phyloP scores from a whole-genome alignment of 37 sponge, comb jelly and placozoan genomes.

The Bolinopsis microptera region DNA sequence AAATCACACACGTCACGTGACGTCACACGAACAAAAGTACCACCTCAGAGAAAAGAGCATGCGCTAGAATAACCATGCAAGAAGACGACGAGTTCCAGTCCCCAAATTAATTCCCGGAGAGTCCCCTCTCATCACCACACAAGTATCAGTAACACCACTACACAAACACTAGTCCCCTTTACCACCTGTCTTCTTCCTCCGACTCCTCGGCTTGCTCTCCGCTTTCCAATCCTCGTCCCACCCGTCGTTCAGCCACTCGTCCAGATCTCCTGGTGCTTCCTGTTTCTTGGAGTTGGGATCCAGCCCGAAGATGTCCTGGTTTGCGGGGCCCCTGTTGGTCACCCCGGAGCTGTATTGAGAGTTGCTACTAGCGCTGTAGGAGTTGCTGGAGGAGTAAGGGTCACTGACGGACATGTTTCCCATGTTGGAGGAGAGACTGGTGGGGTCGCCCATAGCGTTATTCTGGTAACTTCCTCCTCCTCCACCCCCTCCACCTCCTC shows the following conservation, averaged over 20 bases:
- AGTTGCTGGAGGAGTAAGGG: conserved; percentile 17
- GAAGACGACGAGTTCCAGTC: not conserved
- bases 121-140: not conserved
- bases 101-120: not conserved
- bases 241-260: conserved; percentile 62
- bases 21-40: not conserved
- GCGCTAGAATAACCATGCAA: not conserved
- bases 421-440: conserved; percentile 23
- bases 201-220: not conserved
- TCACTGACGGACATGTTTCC: not conserved
- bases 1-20: not conserved
- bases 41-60: not conserved
- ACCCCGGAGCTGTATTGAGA: not conserved
- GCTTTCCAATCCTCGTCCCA: conserved; percentile 55
- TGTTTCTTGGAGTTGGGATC: not conserved
- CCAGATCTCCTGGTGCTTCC: conserved; percentile 14
- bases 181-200: not conserved
- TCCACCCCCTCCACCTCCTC: not conserved
- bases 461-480: conserved; percentile 26
- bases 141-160: not conserved
- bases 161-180: conserved; percentile 28
- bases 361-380: not conserved
- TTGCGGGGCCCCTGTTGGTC: not conserved
- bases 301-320: conserved; percentile 45
- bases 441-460: conserved; percentile 1